Evolutionary conservation across 2,888 invertebrate genomes (phyloP).

Genomic region (Idaea straminata): DNA sequence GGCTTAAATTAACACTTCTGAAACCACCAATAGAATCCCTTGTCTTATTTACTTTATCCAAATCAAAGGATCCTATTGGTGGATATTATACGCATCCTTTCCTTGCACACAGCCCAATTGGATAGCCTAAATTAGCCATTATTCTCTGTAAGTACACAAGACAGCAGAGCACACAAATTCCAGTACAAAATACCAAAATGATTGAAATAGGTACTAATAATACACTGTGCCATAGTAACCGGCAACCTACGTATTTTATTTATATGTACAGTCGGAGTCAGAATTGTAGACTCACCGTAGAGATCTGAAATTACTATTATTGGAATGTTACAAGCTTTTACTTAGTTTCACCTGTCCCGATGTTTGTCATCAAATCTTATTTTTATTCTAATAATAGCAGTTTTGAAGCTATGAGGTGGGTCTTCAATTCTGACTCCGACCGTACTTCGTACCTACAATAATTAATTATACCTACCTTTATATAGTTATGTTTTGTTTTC

Average conservation of each 20-base stretch:
- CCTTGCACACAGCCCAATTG: neutral
- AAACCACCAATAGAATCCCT: neutral
- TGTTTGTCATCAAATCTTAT: no score
- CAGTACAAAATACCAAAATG: constrained; percentile 58
- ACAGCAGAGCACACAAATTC: constrained; percentile 69
- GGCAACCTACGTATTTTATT: constrained; percentile 5
- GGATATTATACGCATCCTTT: neutral
- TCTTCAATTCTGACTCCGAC: no score
- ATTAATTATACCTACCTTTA: constrained; percentile 58
- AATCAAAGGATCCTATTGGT: neutral
- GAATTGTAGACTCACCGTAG: no score
- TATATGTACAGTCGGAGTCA: neutral
- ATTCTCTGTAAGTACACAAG: constrained; percentile 28
- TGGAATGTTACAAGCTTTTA: no score
- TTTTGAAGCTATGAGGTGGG: no score
- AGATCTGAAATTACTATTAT: no score
- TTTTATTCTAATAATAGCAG: no score
- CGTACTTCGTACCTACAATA: neutral
- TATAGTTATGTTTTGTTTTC: constrained; percentile 77
- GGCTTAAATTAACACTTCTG: constrained; percentile 6
- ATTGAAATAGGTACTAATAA: constrained; percentile 11
- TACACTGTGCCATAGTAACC: constrained; percentile 20
- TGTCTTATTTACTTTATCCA: neutral
- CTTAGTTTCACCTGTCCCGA: no score
- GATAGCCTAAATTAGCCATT: neutral